A percentile compares a stretch with the other conserved stretches of the same genome.
phyloP scores from a whole-genome alignment of 2,113 vertebrate species.

The Sialia sialis region DNA sequence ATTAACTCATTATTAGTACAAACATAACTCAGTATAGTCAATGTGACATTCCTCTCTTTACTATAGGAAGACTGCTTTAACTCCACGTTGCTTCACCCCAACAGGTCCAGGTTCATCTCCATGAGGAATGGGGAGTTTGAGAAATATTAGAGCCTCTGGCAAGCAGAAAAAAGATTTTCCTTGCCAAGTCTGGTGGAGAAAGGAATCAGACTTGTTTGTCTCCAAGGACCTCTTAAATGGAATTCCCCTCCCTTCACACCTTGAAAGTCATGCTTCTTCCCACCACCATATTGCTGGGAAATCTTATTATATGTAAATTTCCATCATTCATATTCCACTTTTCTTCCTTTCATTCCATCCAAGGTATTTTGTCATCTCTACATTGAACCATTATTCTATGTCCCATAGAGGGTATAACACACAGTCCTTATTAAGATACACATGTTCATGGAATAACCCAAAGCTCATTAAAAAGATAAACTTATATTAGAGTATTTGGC shows the following conservation, averaged over 20 bases:
- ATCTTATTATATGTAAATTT: slow-evolving; percentile 34
- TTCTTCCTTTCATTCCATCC: not conserved
- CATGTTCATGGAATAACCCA: slow-evolving; percentile 33
- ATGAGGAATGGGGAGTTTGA: not conserved
- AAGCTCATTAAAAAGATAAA: slow-evolving; percentile 59
- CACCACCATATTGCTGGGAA: not conserved
- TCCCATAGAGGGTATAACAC: slow-evolving; percentile 43
- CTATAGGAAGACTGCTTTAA: not conserved
- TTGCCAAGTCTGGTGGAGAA: not conserved
- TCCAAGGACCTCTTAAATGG: not conserved
- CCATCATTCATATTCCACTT: not conserved
- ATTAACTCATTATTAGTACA: not conserved
- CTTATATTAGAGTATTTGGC: slow-evolving; percentile 2
- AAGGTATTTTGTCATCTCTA: slow-evolving; percentile 10
- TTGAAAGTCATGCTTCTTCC: not conserved
- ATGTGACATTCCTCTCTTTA: not conserved
- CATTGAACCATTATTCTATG: not conserved
- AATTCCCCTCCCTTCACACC: not conserved
- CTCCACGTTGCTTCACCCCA: not conserved
- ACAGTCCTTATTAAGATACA: slow-evolving; percentile 32
- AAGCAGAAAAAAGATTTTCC: not conserved
- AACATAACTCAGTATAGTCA: not conserved
- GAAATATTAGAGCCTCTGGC: not conserved
- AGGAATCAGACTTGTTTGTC: not conserved
- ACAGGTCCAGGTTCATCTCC: not conserved